Evolutionary conservation across 2,113 vertebrate species (phyloP).

Genomic region (Spea multiplicata): DNA sequence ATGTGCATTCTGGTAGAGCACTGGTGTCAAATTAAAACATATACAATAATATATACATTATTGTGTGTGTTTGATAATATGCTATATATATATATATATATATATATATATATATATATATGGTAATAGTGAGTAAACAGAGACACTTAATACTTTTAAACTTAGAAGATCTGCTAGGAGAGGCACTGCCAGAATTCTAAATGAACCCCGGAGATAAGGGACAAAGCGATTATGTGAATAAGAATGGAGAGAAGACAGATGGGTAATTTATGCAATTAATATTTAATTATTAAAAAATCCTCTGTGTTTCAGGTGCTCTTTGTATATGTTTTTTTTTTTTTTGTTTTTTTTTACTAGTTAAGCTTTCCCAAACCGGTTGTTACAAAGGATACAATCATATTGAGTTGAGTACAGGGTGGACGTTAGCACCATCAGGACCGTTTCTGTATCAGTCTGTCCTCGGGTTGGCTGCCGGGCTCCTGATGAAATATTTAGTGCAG

Average conservation of each 20-base stretch:
- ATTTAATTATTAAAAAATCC: constrained; percentile 21
- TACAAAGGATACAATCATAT: background rate
- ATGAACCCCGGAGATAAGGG: constrained; percentile 1
- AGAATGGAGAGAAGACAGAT: background rate
- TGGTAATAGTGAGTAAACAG: no score
- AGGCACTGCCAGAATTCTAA: background rate
- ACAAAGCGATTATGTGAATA: background rate
- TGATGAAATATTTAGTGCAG: constrained; percentile 69
- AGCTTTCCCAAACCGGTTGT: background rate
- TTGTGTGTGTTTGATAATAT: no score
- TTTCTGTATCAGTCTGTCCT: background rate
- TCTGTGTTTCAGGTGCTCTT: background rate
- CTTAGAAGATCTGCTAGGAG: background rate
- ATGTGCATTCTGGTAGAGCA: background rate
- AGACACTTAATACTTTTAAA: no score
- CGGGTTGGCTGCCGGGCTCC: constrained; percentile 46
- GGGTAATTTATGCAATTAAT: background rate
- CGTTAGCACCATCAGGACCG: no score
- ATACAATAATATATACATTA: no score
- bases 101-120: no score
- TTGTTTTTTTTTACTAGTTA: no score
- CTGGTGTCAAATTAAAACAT: background rate
- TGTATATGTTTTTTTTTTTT: background rate
- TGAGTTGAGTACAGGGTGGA: background rate
- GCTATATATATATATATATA: no score